Evolutionary conservation across 2,888 invertebrate species (phyloP).

Genomic region (Dendrolimus houi): DNA sequence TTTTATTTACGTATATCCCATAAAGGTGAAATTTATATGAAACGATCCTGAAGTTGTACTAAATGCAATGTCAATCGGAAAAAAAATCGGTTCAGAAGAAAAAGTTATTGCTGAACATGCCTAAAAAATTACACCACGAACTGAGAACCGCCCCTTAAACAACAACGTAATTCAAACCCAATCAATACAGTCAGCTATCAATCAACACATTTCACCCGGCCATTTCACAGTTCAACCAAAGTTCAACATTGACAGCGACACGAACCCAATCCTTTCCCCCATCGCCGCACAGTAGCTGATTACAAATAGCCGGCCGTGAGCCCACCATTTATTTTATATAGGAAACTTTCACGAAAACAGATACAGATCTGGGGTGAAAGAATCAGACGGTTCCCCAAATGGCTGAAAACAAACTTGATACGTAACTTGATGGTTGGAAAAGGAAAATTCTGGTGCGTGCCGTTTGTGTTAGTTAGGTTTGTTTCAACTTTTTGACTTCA

Average conservation of each 20-base stretch:
- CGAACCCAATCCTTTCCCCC: background rate
- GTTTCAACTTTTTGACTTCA: no score
- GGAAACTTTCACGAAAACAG: constrained; percentile 1
- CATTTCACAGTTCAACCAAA: background rate
- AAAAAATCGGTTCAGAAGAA: no score
- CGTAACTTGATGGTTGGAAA: background rate
- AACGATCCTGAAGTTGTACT: no score
- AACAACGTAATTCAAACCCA: no score
- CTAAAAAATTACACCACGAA: no score
- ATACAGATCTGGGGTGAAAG: constrained; percentile 5
- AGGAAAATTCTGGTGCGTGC: constrained; percentile 2
- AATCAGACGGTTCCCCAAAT: background rate
- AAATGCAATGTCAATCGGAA: no score
- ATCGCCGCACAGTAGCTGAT: background rate
- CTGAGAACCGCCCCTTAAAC: no score
- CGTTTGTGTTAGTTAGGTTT: background rate
- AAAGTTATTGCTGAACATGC: no score
- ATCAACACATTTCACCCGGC: background rate
- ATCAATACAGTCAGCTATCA: background rate
- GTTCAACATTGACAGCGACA: background rate
- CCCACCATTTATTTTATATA: constrained; percentile 5
- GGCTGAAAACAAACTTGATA: background rate
- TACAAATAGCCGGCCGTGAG: constrained; percentile 4
- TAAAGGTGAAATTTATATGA: no score
- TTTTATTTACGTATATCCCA: no score